Conservation (phyloP, 2,888 invertebrate genomes). For the Habrosyne pyritoides region DNA sequence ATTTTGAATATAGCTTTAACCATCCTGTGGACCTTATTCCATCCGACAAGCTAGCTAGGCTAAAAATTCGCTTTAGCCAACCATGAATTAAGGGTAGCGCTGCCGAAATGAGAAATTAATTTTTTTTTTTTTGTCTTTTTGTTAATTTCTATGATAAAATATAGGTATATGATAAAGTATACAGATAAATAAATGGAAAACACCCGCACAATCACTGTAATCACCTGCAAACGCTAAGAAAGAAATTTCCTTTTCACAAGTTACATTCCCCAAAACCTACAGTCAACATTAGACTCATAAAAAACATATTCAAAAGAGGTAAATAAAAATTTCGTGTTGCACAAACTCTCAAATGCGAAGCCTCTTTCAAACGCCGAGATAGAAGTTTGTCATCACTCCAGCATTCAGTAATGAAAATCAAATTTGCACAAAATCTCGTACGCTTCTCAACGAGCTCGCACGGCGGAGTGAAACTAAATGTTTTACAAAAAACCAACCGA, state of each 20-base stretch:
- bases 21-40: no score
- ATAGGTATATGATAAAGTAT: no score
- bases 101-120: neutral
- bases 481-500: constrained; percentile 14
- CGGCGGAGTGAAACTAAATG: constrained; percentile 26
- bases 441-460: constrained; percentile 14
- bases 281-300: neutral
- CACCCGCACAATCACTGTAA: neutral
- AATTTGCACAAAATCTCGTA: constrained; percentile 38
- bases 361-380: constrained; percentile 26
- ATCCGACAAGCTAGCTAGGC: neutral
- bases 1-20: no score
- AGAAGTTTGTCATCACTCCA: constrained; percentile 17
- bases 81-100: neutral
- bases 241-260: neutral
- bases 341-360: constrained; percentile 13
- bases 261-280: neutral
- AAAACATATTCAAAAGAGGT: neutral
- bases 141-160: no score
- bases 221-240: neutral
- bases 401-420: constrained; percentile 40
- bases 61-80: neutral
- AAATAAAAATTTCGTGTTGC: neutral
- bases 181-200: neutral
- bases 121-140: neutral